phyloP scores from a whole-genome alignment of 2,888 invertebrate genomes.

The Apomyelois bistriatella region DNA sequence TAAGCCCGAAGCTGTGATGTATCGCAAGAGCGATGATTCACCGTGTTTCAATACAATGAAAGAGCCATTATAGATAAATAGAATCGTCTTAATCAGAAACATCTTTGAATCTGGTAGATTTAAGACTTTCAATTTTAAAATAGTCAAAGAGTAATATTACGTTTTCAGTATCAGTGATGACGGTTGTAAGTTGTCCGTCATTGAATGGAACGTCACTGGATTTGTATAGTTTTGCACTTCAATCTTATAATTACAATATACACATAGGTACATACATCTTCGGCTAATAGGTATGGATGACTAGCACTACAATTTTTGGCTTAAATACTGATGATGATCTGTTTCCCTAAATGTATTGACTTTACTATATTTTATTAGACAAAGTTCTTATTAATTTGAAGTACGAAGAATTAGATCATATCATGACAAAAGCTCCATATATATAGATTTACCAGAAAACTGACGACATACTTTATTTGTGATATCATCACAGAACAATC shows the following conservation, averaged over 20 bases:
- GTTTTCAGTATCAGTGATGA: too few species aligned
- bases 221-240: too few species aligned
- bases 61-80: slow-evolving; percentile 3
- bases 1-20: slow-evolving; percentile 31
- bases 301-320: too few species aligned
- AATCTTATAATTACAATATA: too few species aligned
- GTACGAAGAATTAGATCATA: not conserved
- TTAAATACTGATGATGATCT: too few species aligned
- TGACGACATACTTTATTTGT: not conserved
- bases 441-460: not conserved
- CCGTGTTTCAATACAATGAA: slow-evolving; percentile 25
- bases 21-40: slow-evolving; percentile 38
- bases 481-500: not conserved
- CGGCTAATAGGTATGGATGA: too few species aligned
- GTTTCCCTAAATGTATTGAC: not conserved
- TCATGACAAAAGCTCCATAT: slow-evolving; percentile 2
- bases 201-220: too few species aligned
- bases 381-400: not conserved
- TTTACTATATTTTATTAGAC: too few species aligned
- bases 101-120: slow-evolving; percentile 2
- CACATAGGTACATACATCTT: too few species aligned
- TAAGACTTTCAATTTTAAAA: slow-evolving; percentile 6
- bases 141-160: not conserved
- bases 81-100: slow-evolving; percentile 6
- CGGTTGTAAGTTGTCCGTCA: too few species aligned